A percentile compares a stretch with the other conserved stretches of the same genome.
These are phyloP conservation scores for Scaptodrosophila lebanonensis DNA, from an alignment of 1,140 invertebrate species.

Conservation along the genomic window DNA sequence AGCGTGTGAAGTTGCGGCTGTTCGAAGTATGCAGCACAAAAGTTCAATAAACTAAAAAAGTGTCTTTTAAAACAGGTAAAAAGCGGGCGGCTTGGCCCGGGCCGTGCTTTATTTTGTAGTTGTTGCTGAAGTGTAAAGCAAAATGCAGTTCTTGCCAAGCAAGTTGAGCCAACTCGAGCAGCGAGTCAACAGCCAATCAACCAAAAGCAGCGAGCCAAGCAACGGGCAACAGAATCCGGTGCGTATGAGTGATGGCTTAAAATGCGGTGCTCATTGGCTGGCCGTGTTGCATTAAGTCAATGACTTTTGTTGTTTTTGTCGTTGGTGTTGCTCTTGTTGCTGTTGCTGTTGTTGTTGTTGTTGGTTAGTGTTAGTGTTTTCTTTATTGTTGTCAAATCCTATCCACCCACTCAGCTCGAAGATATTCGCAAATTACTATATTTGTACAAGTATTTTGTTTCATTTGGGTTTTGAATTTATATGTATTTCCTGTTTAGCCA, in stretches of 20 bases:
- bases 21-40: conserved; percentile 64
- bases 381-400: too few relatives aligned
- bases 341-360: too few relatives aligned
- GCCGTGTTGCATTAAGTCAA: neutral
- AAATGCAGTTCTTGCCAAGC: conserved; percentile 69
- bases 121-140: conserved; percentile 42
- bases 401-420: too few relatives aligned
- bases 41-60: conserved; percentile 71
- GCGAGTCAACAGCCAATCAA: conserved; percentile 1
- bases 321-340: too few relatives aligned
- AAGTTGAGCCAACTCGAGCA: conserved; percentile 20
- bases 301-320: too few relatives aligned
- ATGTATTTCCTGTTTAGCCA: conserved; percentile 13
- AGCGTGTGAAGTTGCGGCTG: conserved; percentile 21
- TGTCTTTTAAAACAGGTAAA: conserved; percentile 70
- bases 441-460: too few relatives aligned
- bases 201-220: conserved; percentile 21
- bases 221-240: conserved; percentile 35
- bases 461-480: too few relatives aligned
- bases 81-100: conserved; percentile 13
- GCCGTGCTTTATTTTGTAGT: conserved; percentile 24
- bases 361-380: too few relatives aligned
- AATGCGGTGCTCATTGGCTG: neutral
- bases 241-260: conserved; percentile 35
- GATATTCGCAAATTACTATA: too few relatives aligned